Conservation (phyloP, 2,113 vertebrate species). For the Rhabdomys dilectus region DNA sequence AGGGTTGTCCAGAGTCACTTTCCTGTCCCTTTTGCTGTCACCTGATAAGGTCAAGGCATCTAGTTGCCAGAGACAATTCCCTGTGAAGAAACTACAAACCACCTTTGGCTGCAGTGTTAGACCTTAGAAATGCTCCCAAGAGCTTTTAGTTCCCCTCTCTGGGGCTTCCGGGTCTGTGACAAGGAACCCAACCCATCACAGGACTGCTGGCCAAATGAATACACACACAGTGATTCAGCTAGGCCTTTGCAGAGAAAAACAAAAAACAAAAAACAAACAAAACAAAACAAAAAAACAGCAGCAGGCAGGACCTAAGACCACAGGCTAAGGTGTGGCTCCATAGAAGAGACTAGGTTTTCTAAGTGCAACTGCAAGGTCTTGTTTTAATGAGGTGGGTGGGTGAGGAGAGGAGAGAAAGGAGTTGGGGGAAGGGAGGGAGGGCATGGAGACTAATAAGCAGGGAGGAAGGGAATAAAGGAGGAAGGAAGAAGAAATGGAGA, state of each 20-base stretch:
- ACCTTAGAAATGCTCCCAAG: conserved; percentile 55
- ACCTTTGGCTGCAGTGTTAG: conserved; percentile 62
- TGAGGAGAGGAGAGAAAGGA: too few species aligned
- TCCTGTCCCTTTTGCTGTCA: conserved; percentile 18
- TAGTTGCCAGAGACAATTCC: conserved; percentile 45
- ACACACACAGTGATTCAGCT: background rate
- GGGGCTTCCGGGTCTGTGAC: background rate
- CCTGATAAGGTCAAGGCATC: conserved; percentile 59
- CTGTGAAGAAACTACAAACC: conserved; percentile 58
- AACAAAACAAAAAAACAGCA: background rate
- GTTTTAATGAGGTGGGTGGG: background rate
- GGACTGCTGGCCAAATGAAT: background rate
- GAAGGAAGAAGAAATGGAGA: background rate
- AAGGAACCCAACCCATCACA: background rate
- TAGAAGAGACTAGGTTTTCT: background rate
- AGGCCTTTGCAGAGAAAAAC: background rate
- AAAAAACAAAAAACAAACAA: too few species aligned
- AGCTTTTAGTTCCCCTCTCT: conserved; percentile 60
- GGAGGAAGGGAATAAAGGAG: background rate
- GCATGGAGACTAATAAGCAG: too few species aligned
- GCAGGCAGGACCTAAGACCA: background rate
- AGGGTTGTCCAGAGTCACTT: conserved; percentile 34
- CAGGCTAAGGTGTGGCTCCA: too few species aligned
- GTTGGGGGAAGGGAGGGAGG: background rate
- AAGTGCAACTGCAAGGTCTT: background rate